A percentile compares a stretch with the other conserved stretches of the same genome.
These are phyloP conservation scores for Phaenicophaeus curvirostris DNA, from an alignment of 2,797 vertebrate species.

Conservation along the genomic window DNA sequence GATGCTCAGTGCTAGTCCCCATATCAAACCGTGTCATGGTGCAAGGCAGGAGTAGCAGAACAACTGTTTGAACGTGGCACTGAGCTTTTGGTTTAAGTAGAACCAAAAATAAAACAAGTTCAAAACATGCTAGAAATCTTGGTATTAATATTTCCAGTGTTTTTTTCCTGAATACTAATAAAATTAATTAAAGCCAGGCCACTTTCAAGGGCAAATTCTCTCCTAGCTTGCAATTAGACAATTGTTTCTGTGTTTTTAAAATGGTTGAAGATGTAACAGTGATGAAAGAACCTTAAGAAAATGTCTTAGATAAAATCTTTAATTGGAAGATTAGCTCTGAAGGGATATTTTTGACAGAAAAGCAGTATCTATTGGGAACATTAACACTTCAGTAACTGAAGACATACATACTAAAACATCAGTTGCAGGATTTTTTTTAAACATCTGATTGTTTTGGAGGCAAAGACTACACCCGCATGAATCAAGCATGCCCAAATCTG, in stretches of 20 bases:
- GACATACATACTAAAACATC: background rate
- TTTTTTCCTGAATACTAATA: background rate
- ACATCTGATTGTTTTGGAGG: background rate
- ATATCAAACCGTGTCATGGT: accelerated
- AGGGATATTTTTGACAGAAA: background rate
- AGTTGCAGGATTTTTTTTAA: background rate
- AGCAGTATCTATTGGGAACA: background rate
- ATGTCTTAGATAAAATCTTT: background rate
- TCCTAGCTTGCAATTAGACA: background rate
- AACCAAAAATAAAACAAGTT: background rate
- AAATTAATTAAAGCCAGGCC: background rate
- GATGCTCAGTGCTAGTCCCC: background rate
- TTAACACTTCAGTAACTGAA: background rate
- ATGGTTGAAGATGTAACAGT: background rate
- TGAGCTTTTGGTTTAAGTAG: background rate
- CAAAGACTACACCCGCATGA: background rate
- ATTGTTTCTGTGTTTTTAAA: background rate
- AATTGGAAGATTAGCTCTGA: background rate
- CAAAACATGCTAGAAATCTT: background rate
- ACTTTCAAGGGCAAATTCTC: background rate
- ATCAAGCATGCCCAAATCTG: background rate
- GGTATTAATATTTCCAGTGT: background rate
- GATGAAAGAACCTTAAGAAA: background rate
- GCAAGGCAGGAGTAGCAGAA: background rate
- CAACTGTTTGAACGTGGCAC: background rate